Base-by-base conservation (phyloP, 2,888 invertebrate species). In the Congeria kusceri region DNA sequence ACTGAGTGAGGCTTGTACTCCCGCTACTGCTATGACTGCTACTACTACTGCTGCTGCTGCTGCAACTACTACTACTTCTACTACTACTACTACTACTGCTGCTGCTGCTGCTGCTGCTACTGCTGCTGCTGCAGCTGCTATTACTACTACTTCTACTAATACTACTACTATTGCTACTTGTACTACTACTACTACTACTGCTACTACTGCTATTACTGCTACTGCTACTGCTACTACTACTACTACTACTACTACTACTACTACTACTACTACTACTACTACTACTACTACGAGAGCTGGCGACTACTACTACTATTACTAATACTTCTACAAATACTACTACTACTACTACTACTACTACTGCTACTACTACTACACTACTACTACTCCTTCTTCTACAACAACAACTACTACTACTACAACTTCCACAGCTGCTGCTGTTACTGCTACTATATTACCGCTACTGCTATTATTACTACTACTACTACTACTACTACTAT, bases 231-330 rank as follows among this genome's bases (percentile, higher is more conserved):
- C 58, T 58, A 58, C 58, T 25, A 23, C 58, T 25, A 58, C 58
- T 27, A 27, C 27, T 58, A 23, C 58, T 25, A 58, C 58, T 25
- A 58, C 58, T 25, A 58, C 58, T 25, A 58, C 58, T 25, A 58
- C 58, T 25, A 58, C 58, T 58, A 58, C 58, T 25, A 58, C 58
- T 58, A 58, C 58, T 25, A 58, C 58, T 58, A 58, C 58, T 58
- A 58, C 58, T 25, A 58, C 58, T 25, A 58, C 58, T 58, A 25
- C 58, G n/a, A n/a, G n/a, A n/a, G n/a, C n/a, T n/a, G n/a, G n/a
- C n/a, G n/a, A 3, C 20, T 25, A 53, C 20, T n/a, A n/a, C n/a
- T n/a, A n/a, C n/a, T n/a, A n/a, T n/a, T n/a, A n/a, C n/a, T n/a
- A n/a, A n/a, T n/a, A n/a, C n/a, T n/a, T n/a, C n/a, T n/a, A n/a